Percentiles rank a stretch among this genome's conserved stretches.
Conservation (phyloP, 2,888 invertebrate species). For the Phortica magna region DNA sequence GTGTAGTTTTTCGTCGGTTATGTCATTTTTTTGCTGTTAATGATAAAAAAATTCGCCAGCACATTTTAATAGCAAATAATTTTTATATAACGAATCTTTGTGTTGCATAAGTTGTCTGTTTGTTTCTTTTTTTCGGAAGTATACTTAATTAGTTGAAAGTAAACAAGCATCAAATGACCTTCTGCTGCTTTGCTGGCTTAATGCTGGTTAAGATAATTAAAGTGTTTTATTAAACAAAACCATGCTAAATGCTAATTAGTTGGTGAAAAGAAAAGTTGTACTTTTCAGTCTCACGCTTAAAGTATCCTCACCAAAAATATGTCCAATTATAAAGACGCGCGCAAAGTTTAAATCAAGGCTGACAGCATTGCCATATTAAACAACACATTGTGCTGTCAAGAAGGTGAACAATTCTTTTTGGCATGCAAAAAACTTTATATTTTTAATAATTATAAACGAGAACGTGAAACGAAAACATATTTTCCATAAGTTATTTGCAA, state of each 20-base stretch:
- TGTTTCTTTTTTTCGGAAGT: conserved; percentile 33
- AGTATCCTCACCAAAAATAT: too few species aligned
- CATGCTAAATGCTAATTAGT: conserved; percentile 7
- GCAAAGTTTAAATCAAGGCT: too few species aligned
- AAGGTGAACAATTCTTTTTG: too few species aligned
- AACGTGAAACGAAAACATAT: too few species aligned
- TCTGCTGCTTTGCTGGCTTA: conserved; percentile 33
- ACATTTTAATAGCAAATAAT: conserved; percentile 35
- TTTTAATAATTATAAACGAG: too few species aligned
- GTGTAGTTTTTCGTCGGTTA: background rate
- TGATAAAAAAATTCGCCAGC: conserved; percentile 19
- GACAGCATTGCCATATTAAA: too few species aligned
- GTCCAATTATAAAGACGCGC: too few species aligned
- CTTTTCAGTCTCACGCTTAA: too few species aligned
- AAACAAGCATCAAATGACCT: conserved; percentile 31
- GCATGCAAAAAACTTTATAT: too few species aligned
- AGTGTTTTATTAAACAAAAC: conserved; percentile 39
- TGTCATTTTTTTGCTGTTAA: conserved; percentile 2
- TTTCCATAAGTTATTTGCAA: too few species aligned
- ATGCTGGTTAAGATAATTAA: background rate
- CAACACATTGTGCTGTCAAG: too few species aligned
- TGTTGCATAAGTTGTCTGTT: conserved; percentile 29
- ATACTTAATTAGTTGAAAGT: conserved; percentile 27
- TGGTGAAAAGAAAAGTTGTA: background rate
- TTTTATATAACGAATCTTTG: conserved; percentile 20